Percentiles rank a stretch among this genome's conserved stretches.
phyloP scores from a whole-genome alignment of 2,888 invertebrate genomes.

The Diaphora mendica region DNA sequence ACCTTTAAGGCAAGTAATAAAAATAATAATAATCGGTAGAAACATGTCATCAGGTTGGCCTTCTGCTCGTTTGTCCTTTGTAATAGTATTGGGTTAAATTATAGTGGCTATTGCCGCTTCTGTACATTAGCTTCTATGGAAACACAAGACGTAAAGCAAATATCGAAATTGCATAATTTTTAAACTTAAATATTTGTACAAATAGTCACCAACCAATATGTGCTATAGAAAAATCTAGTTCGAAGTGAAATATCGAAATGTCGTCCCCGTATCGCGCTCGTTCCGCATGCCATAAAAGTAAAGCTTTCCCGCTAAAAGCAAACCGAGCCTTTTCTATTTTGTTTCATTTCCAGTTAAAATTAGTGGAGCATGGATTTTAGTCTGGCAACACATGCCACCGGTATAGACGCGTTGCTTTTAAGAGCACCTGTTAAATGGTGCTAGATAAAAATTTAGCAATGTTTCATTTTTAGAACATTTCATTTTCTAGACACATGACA shows the following conservation, averaged over 20 bases:
- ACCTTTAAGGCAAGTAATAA: no score
- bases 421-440: constrained; percentile 28
- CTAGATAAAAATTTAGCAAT: background rate
- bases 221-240: constrained; percentile 19
- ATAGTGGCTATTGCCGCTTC: no score
- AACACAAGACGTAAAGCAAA: background rate
- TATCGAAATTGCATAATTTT: background rate
- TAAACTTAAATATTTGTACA: background rate
- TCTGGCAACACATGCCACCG: constrained; percentile 30
- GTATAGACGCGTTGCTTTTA: constrained; percentile 27
- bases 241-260: constrained; percentile 21
- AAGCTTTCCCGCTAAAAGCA: constrained; percentile 60
- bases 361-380: constrained; percentile 55
- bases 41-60: no score
- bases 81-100: no score
- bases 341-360: constrained; percentile 57
- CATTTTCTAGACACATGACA: background rate
- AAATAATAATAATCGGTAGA: no score
- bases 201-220: constrained; percentile 9
- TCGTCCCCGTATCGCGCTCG: constrained; percentile 34
- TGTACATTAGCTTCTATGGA: no score
- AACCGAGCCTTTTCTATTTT: constrained; percentile 57
- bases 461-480: background rate
- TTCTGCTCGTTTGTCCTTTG: no score
- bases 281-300: constrained; percentile 41